A percentile compares a stretch with the other conserved stretches of the same genome.
Conservation (phyloP, 2,888 invertebrate species). For the Hedya salicella region DNA sequence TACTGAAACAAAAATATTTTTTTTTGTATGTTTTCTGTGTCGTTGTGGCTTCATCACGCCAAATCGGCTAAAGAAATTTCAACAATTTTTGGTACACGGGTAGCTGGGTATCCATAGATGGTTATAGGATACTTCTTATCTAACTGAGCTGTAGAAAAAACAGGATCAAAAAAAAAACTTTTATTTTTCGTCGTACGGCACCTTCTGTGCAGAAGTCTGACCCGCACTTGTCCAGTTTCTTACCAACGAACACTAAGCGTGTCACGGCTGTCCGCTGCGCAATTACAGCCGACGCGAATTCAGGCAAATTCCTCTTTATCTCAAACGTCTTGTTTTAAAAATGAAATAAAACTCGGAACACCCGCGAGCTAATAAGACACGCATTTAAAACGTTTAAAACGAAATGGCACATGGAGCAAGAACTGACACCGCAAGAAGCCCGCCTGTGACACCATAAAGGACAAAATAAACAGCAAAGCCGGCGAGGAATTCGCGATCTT, state of each 20-base stretch:
- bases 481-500: slow-evolving; percentile 49
- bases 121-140: no score
- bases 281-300: slow-evolving; percentile 28
- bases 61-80: no score
- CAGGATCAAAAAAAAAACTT: no score
- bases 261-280: slow-evolving; percentile 28
- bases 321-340: slow-evolving; percentile 41
- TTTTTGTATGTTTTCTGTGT: no score
- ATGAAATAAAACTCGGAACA: slow-evolving; percentile 49
- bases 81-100: no score
- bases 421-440: slow-evolving; percentile 71
- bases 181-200: no score
- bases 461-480: slow-evolving; percentile 47
- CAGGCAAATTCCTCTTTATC: slow-evolving; percentile 34
- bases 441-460: slow-evolving; percentile 67
- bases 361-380: slow-evolving; percentile 65
- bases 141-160: no score
- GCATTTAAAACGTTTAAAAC: slow-evolving; percentile 65
- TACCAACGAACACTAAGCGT: slow-evolving; percentile 22
- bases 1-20: no score
- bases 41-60: no score
- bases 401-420: slow-evolving; percentile 65
- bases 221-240: no score
- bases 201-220: no score
- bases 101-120: no score